Percentiles rank a stretch among this genome's conserved stretches.
Evolutionary conservation across 2,113 vertebrate species (phyloP).

Genomic region (Callorhinus ursinus): DNA sequence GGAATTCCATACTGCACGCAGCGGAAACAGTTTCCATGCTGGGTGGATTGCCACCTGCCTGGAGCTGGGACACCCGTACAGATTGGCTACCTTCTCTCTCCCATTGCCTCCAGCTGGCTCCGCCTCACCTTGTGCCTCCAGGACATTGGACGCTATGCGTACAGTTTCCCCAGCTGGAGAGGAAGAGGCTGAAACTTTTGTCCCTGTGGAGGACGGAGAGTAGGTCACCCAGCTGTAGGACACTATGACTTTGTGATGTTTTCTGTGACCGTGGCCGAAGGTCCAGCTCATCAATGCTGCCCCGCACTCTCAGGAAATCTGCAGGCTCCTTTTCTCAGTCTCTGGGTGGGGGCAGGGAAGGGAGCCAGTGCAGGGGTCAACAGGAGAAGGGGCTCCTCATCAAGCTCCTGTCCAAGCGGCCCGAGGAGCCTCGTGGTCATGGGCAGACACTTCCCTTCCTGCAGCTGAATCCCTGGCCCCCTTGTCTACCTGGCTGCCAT

Average conservation of each 20-base stretch:
- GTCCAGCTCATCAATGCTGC: background rate
- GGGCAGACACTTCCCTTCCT: background rate
- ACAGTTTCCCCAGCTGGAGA: background rate
- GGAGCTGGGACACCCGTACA: background rate
- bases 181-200: background rate
- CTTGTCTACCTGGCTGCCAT: background rate
- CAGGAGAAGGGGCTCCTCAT: background rate
- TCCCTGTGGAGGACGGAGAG: background rate
- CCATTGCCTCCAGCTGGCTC: background rate
- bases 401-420: background rate
- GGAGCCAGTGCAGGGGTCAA: too few species aligned
- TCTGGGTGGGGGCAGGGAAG: background rate
- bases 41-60: background rate
- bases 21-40: background rate
- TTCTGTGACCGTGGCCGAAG: rapidly evolving
- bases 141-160: rapidly evolving
- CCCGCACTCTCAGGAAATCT: background rate
- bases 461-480: background rate
- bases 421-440: background rate
- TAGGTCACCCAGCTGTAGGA: background rate
- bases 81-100: background rate
- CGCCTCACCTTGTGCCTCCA: background rate
- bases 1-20: background rate
- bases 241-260: rapidly evolving
- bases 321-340: background rate